These are phyloP conservation scores for Poecile atricapillus DNA, from an alignment of 2,113 vertebrate species.

Conservation along the genomic window DNA sequence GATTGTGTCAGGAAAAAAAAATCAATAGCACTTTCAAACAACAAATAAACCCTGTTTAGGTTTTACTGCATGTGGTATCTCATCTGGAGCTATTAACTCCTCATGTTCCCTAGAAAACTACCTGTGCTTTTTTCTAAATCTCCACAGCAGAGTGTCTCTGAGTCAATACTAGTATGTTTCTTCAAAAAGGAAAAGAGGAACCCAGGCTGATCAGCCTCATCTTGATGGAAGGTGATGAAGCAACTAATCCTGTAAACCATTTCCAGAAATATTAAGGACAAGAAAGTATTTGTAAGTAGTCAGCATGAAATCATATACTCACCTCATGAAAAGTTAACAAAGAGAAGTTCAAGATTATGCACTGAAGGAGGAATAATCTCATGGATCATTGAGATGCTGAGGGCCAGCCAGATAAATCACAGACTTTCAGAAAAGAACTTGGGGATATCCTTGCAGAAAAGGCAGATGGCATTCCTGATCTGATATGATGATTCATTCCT, in stretches of 20 bases:
- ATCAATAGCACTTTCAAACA: background rate
- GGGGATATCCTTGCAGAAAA: background rate
- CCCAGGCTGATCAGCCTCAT: background rate
- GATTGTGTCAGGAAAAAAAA: background rate
- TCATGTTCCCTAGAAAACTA: background rate
- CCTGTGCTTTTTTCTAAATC: background rate
- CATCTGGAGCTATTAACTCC: background rate
- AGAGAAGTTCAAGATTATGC: background rate
- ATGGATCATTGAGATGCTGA: background rate
- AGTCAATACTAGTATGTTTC: background rate
- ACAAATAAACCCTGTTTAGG: background rate
- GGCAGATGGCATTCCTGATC: background rate
- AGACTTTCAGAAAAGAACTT: background rate
- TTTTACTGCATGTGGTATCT: background rate
- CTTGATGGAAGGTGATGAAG: background rate
- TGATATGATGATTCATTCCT: background rate
- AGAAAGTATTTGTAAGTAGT: background rate
- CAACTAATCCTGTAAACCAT: background rate
- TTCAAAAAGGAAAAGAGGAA: background rate
- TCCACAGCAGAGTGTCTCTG: background rate
- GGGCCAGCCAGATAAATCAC: fast-evolving
- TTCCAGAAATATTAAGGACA: background rate
- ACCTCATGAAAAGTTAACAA: background rate
- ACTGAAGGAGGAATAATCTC: background rate
- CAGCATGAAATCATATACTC: background rate